phyloP scores from a whole-genome alignment of 2,888 invertebrate species.

The Zaprionus obscuricornis region DNA sequence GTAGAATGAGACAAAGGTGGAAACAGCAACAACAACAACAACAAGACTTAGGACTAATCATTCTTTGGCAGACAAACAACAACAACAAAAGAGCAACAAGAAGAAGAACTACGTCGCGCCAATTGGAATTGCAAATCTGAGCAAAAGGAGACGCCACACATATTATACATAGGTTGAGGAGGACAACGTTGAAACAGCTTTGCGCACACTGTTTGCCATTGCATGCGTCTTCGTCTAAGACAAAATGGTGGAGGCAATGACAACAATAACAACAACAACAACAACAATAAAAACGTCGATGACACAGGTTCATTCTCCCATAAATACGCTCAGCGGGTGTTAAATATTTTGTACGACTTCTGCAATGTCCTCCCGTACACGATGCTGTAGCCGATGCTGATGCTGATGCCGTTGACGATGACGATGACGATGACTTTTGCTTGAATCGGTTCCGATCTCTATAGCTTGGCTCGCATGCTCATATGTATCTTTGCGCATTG shows the following conservation, averaged over 20 bases:
- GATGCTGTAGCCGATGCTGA: too few species aligned
- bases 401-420: too few species aligned
- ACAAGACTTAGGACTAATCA: slow-evolving; percentile 49
- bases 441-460: background rate
- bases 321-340: slow-evolving; percentile 82
- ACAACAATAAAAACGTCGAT: slow-evolving; percentile 27
- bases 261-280: slow-evolving; percentile 16
- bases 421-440: too few species aligned
- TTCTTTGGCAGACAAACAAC: slow-evolving; percentile 26
- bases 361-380: slow-evolving; percentile 62
- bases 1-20: slow-evolving; percentile 47
- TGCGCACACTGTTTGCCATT: slow-evolving; percentile 6
- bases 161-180: slow-evolving; percentile 12
- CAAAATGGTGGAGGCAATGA: slow-evolving; percentile 63
- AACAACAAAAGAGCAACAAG: slow-evolving; percentile 28
- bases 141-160: slow-evolving; percentile 23
- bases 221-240: slow-evolving; percentile 69
- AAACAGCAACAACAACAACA: slow-evolving; percentile 2
- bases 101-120: slow-evolving; percentile 59
- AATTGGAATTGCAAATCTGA: slow-evolving; percentile 76
- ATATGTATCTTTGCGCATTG: slow-evolving; percentile 39
- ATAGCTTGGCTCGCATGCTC: slow-evolving; percentile 33
- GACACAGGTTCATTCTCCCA: slow-evolving; percentile 82
- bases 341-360: slow-evolving; percentile 76
- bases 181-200: slow-evolving; percentile 8